phyloP scores from a whole-genome alignment of 2,888 invertebrate species.

The Orthosia cruda region DNA sequence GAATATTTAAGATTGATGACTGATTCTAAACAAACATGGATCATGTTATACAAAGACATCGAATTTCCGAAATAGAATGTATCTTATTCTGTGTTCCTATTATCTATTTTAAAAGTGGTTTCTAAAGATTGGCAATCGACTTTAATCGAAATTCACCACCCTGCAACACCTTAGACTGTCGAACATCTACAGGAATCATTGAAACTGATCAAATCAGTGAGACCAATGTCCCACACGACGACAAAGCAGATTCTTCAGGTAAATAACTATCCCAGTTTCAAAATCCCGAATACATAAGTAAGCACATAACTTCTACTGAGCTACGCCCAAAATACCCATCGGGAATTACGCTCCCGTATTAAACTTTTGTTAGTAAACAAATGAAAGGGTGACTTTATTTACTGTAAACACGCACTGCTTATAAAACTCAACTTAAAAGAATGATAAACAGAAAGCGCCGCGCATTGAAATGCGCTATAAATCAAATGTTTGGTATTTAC shows the following conservation, averaged over 20 bases:
- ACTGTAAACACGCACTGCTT: conserved; percentile 48
- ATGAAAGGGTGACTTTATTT: conserved; percentile 51
- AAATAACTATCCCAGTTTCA: neutral
- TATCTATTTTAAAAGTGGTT: neutral
- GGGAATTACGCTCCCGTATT: conserved; percentile 23
- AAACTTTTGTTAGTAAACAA: conserved; percentile 60
- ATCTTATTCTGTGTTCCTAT: no score
- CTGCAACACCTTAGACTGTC: neutral
- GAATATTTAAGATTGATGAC: conserved; percentile 15
- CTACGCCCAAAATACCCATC: conserved; percentile 34
- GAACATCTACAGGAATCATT: neutral
- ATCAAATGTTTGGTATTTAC: conserved; percentile 32
- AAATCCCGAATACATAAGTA: neutral
- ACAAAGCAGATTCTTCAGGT: neutral
- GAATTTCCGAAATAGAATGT: no score
- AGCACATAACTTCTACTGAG: neutral
- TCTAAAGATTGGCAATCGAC: neutral
- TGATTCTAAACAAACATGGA: conserved; percentile 5
- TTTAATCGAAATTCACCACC: no score
- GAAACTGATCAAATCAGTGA: neutral
- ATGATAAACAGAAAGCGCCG: conserved; percentile 28
- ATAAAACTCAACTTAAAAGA: conserved; percentile 31
- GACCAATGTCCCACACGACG: neutral
- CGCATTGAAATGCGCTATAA: conserved; percentile 17
- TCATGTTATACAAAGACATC: neutral